These are phyloP conservation scores for Scaptodrosophila lebanonensis DNA, from an alignment of 1,140 invertebrate species.

Conservation along the genomic window DNA sequence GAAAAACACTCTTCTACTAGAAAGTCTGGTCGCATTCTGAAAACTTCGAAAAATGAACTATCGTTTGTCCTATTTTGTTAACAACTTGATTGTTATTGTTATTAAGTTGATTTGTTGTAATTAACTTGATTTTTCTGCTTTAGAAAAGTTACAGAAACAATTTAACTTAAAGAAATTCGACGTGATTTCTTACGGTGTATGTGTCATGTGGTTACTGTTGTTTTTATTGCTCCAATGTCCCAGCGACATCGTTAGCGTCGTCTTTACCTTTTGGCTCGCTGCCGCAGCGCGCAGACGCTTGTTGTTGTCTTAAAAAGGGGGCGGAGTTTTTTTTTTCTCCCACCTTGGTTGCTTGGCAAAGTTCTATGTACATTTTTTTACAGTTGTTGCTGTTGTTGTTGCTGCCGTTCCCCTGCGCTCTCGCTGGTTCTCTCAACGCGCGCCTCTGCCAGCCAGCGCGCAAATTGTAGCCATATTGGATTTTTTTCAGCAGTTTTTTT, in stretches of 20 bases:
- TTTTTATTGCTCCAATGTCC: conserved; percentile 30
- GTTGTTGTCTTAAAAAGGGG: conserved; percentile 76
- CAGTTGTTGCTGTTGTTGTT: conserved; percentile 7
- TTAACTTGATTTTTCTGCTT: no score
- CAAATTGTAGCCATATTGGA: conserved; percentile 75
- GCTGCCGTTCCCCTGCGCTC: conserved; percentile 13
- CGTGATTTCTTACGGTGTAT: no score
- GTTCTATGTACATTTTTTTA: conserved; percentile 46
- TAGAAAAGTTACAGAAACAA: no score
- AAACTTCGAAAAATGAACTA: no score
- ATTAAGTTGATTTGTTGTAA: no score
- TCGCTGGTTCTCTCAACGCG: conserved; percentile 22
- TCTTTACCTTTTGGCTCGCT: conserved; percentile 38
- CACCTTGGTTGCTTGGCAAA: conserved; percentile 39
- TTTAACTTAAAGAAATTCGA: no score
- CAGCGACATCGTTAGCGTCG: conserved; percentile 53
- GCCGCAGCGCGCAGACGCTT: conserved; percentile 55
- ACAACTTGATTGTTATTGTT: no score
- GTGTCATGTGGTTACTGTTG: conserved; percentile 1
- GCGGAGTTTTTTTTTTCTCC: conserved; percentile 74
- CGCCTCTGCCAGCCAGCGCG: conserved; percentile 12
- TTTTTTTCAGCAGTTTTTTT: conserved; percentile 38
- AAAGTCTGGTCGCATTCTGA: no score
- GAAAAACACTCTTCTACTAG: no score
- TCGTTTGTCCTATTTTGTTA: no score